Evolutionary conservation across 2,797 vertebrate species (phyloP), one percentile per base, ranked within the genome.

Genomic region (Adrianichthys oophorus): DNA sequence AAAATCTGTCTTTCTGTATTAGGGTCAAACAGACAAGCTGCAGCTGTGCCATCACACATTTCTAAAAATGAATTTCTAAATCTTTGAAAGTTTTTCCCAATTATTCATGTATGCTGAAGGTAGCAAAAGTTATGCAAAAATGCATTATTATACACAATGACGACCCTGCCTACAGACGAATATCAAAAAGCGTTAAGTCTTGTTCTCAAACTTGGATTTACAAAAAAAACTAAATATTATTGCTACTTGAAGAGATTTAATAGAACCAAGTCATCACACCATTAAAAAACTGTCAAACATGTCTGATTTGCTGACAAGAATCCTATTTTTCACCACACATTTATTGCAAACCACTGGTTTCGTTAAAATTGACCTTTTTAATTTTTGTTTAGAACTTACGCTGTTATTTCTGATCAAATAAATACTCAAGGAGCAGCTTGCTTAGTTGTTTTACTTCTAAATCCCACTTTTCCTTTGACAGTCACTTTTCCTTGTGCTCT

Each of bases 81-180:
- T n/a, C 48, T 56, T 7, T 15, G 15, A 5, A 12, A 18, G 10
- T 10, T 15, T n/a, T 47, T 65, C 13, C 47, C 54, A 68, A 62
- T 62, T 62, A 56, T 53, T 44, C 62, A 6, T 64, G 64, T 47
- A 70, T 63, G 68, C 74, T 45, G 32, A 37, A 59, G 7, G 44
- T 42, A 24, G 16, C n/a, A 44, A 23, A 60, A 42, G 64, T 70
- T 70, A 68, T 60, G 4, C 26, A 45, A 51, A 21, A 21, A 40
- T 63, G 45, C 48, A 79, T 75, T 65, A 61, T 62, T 51, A 78
- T 69, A 68, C 63, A 69, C 14, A 51, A 37, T 17, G 50, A 50
- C 54, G 43, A n/a, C 43, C 17, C 13, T 42, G 24, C 58, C 12
- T 32, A 48, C 60, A 61, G 52, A 51, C 17, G 60, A 41, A 17